Evolutionary conservation across 2,888 invertebrate species (phyloP).

Genomic region (Mimumesa dahlbomi): DNA sequence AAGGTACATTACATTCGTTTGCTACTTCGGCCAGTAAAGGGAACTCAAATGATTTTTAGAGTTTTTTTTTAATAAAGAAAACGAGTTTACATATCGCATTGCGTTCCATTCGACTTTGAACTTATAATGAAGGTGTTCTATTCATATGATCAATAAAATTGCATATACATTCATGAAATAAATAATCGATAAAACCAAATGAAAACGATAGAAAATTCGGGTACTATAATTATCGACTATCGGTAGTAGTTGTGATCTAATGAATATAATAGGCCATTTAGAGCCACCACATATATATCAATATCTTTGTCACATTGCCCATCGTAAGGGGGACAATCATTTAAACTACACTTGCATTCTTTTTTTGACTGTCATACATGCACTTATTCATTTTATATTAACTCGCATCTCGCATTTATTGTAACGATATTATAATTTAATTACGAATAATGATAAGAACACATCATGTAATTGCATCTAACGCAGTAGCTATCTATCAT

Average conservation of each 20-base stretch:
- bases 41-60: conserved; percentile 39
- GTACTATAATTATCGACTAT: conserved; percentile 43
- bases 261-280: conserved; percentile 63
- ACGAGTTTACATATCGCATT: conserved; percentile 55
- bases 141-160: conserved; percentile 24
- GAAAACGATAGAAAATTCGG: conserved; percentile 45
- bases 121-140: conserved; percentile 33
- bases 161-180: conserved; percentile 48
- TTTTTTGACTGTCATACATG: conserved; percentile 27
- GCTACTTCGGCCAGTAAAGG: conserved; percentile 13
- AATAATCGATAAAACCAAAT: conserved; percentile 46
- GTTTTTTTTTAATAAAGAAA: conserved; percentile 66
- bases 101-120: conserved; percentile 36
- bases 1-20: not conserved
- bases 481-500: conserved; percentile 65
- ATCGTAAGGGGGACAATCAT: conserved; percentile 36
- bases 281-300: conserved; percentile 57
- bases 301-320: conserved; percentile 37
- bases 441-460: conserved; percentile 71
- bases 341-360: conserved; percentile 27
- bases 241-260: conserved; percentile 41
- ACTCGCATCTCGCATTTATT: conserved; percentile 40
- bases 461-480: conserved; percentile 69
- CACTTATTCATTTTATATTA: conserved; percentile 33
- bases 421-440: conserved; percentile 58